phyloP scores from a whole-genome alignment of 2,113 vertebrate genomes.

The Dendrocopos noguchii region DNA sequence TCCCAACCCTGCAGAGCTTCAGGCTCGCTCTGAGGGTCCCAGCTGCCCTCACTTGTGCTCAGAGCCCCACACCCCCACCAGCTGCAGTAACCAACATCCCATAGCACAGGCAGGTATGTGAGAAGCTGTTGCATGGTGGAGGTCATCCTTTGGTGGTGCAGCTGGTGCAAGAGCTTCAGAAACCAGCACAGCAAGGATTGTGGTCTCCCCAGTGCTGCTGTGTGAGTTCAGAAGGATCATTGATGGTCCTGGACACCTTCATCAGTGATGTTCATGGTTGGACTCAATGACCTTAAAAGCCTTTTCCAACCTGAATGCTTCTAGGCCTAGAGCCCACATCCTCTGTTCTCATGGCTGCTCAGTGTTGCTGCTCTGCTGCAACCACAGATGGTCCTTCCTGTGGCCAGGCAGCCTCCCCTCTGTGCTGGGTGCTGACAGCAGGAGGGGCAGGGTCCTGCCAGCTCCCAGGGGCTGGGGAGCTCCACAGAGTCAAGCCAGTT shows the following conservation, averaged over 20 bases:
- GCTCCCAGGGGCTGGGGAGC: neutral
- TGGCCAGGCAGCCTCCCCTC: rapidly evolving
- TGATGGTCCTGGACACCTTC: neutral
- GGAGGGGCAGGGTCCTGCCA: neutral
- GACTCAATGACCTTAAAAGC: neutral
- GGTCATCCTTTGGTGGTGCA: neutral
- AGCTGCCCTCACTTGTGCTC: neutral
- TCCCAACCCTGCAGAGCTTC: neutral
- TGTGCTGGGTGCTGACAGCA: neutral
- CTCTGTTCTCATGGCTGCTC: neutral
- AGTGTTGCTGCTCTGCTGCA: neutral
- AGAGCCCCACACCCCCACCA: neutral
- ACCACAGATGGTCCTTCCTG: neutral
- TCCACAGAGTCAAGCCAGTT: neutral
- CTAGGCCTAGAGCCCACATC: neutral
- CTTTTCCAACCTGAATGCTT: no score
- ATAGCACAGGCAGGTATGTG: rapidly evolving
- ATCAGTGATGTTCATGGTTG: neutral
- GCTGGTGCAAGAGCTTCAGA: neutral
- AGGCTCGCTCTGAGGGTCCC: neutral
- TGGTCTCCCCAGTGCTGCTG: neutral
- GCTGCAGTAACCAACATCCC: neutral
- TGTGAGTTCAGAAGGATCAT: neutral
- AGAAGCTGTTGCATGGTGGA: neutral
- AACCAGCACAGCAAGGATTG: neutral